Evolutionary conservation across 2,888 invertebrate genomes (phyloP).

Genomic region (Cephus runcator): DNA sequence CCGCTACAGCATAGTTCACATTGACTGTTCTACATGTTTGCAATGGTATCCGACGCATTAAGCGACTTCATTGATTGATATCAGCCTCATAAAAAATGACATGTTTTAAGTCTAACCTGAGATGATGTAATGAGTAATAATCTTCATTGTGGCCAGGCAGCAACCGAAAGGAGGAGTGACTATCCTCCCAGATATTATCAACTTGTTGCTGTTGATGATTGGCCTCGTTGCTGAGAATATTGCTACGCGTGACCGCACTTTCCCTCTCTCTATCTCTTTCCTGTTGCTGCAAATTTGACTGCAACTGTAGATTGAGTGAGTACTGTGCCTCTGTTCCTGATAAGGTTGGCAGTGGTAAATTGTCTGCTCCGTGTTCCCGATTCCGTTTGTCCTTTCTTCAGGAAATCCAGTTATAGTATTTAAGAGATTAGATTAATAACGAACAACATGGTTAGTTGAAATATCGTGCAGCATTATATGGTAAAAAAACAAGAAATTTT

Average conservation of each 20-base stretch:
- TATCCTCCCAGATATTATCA: conserved; percentile 56
- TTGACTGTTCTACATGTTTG: neutral
- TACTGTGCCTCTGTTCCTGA: conserved; percentile 50
- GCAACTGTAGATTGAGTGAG: conserved; percentile 51
- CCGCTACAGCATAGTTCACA: conserved; percentile 31
- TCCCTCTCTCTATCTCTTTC: conserved; percentile 35
- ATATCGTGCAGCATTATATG: neutral
- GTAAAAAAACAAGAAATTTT: neutral
- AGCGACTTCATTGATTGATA: neutral
- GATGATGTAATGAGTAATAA: conserved; percentile 40
- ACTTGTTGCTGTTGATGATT: conserved; percentile 43
- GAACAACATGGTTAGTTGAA: neutral
- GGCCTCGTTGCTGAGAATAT: conserved; percentile 47
- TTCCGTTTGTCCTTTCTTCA: conserved; percentile 55
- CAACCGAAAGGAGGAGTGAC: conserved; percentile 43
- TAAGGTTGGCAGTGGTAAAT: conserved; percentile 43
- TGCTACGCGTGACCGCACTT: conserved; percentile 41
- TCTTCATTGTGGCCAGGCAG: conserved; percentile 39
- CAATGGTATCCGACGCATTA: neutral
- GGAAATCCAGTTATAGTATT: neutral
- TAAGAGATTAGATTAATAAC: neutral
- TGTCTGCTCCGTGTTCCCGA: conserved; percentile 51
- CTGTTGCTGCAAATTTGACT: conserved; percentile 44
- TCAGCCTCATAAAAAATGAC: neutral
- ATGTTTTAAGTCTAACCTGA: conserved; percentile 34